phyloP scores from a whole-genome alignment of 64 coral and sea anemone species.

The Montipora capricornis region DNA sequence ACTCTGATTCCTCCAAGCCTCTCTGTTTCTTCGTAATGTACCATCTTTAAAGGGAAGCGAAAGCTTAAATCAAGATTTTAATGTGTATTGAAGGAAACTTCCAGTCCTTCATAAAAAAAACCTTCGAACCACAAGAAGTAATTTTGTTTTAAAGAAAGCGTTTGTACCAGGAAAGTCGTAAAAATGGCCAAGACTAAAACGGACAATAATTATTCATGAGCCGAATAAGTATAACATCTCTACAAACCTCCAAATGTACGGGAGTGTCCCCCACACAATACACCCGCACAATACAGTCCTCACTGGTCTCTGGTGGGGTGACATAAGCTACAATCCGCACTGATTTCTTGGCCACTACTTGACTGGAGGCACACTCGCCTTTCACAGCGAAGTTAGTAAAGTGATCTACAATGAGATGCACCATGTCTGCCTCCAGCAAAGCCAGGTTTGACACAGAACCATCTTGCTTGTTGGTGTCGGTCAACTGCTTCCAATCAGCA shows the following conservation, averaged over 20 bases:
- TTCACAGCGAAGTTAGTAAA: slow-evolving; percentile 30
- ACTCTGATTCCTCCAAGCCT: slow-evolving; percentile 38
- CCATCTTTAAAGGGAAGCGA: not conserved
- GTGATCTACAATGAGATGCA: slow-evolving; percentile 61
- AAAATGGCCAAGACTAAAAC: too few species aligned
- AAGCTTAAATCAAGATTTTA: too few species aligned
- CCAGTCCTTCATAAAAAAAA: too few species aligned
- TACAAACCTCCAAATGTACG: slow-evolving; percentile 62
- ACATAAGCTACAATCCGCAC: slow-evolving; percentile 43
- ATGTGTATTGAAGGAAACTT: too few species aligned
- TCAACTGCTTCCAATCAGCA: slow-evolving; percentile 8
- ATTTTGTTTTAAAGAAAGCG: too few species aligned
- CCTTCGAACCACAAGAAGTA: too few species aligned
- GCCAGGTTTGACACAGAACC: slow-evolving; percentile 11
- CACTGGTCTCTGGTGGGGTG: slow-evolving; percentile 36
- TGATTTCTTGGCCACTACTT: not conserved
- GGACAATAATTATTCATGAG: too few species aligned
- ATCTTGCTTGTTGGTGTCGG: slow-evolving; percentile 42
- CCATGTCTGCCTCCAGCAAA: slow-evolving; percentile 3
- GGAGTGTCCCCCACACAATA: slow-evolving; percentile 69
- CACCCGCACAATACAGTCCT: slow-evolving; percentile 59
- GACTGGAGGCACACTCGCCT: not conserved
- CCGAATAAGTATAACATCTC: too few species aligned
- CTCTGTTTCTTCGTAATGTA: slow-evolving; percentile 70
- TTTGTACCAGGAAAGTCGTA: too few species aligned